Base-by-base conservation (phyloP, 1,140 invertebrate genomes). In the Argopecten irradians region DNA sequence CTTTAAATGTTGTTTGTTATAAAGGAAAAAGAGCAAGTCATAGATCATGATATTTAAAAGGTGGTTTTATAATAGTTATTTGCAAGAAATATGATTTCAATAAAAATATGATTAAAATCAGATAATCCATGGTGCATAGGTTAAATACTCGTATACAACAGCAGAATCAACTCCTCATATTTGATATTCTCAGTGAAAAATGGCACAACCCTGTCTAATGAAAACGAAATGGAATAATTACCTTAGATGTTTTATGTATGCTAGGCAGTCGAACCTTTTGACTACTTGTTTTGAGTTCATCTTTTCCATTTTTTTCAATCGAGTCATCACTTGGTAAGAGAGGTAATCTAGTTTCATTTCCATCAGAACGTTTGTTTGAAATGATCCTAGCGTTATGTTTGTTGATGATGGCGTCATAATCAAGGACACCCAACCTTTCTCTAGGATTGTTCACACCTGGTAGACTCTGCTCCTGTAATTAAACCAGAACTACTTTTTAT, bases 381-480 rank as follows among this genome's bases (percentile, higher is more conserved):
- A 88, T 1, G 1, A 93, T 87, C 14, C 91, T 88, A 5, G 89
- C 82, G 82, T 88, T 86, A 86, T 92, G 88, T 19, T 91, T 89
- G 22, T 87, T 87, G 32, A 93, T 92, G 71, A 93, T 86, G 14
- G 88, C 84, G 39, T 92, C 91, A 87, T 93, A 93, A 46, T 93
- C 91, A 14, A 93, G 71, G 32, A 89, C 46, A 8, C 92, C 92
- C 1, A 93, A 84, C 46, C 93, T 89, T 14, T 93, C 91, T 7
- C 46, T 82, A 34, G 84, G 14, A 83, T 92, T 93, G 87, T 90
- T 82, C 14, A 90, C 87, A 0, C 93, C 93, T 0, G 93, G 93
- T 19, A 93, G 84, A 32, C 91, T 91, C 34, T 91, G 88, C 33
- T 92, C 92, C 93, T 92, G 88, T 19, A 86, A 85, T 33, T 33